Conservation (phyloP, 2,888 invertebrate species). For the Sialis lutaria region DNA sequence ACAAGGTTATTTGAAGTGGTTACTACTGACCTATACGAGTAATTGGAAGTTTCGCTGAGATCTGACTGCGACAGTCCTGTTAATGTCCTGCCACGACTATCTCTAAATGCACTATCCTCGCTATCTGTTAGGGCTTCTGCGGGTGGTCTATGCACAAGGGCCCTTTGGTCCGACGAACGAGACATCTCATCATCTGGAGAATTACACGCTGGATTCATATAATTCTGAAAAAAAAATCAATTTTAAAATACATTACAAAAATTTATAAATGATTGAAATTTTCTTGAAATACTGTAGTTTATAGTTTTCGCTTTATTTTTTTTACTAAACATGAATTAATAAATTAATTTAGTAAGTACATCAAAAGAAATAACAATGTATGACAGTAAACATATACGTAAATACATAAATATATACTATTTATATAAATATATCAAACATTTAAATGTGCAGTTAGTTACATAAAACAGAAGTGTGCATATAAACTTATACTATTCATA, state of each 20-base stretch:
- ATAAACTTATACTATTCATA: too few species aligned
- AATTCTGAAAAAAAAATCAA: constrained; percentile 1
- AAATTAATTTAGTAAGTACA: not conserved
- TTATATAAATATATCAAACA: not conserved
- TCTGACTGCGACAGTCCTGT: constrained; percentile 73
- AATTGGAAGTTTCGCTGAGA: constrained; percentile 53
- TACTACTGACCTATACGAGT: constrained; percentile 46
- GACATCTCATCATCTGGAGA: constrained; percentile 6
- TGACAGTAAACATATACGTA: not conserved
- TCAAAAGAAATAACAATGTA: not conserved
- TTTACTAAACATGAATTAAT: not conserved
- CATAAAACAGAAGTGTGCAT: too few species aligned
- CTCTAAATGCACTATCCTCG: constrained; percentile 17
- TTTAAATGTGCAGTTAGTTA: too few species aligned
- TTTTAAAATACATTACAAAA: not conserved
- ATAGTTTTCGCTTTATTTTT: not conserved
- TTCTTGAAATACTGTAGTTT: too few species aligned
- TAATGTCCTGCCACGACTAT: constrained; percentile 37
- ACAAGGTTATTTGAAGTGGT: too few species aligned
- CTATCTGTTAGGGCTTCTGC: constrained; percentile 15
- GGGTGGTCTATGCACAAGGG: constrained; percentile 30
- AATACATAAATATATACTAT: not conserved
- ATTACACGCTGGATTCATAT: constrained; percentile 3
- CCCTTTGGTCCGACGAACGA: constrained; percentile 27
- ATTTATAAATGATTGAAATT: not conserved